A percentile compares a stretch with the other conserved stretches of the same genome.
These are phyloP conservation scores for Bombus terrestris DNA, from an alignment of 1,140 invertebrate species.

Conservation along the genomic window DNA sequence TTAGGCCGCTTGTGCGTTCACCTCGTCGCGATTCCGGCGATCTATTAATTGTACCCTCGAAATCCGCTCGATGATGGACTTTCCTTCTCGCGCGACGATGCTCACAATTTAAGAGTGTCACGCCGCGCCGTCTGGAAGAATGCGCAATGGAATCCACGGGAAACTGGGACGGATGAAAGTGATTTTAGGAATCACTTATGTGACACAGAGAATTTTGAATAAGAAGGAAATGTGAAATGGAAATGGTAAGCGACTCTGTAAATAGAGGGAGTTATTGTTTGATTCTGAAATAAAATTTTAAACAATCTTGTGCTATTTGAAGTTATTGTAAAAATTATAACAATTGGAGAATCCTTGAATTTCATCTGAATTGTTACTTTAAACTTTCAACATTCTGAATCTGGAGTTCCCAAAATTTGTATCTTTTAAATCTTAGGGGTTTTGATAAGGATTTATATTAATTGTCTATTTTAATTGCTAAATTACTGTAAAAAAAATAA, in stretches of 20 bases:
- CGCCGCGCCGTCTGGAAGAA: slow-evolving; percentile 12
- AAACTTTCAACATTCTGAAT: too few relatives aligned
- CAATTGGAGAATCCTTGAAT: too few relatives aligned
- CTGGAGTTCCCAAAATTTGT: too few relatives aligned
- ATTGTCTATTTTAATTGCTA: too few relatives aligned
- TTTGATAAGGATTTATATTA: too few relatives aligned
- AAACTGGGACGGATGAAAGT: slow-evolving; percentile 6
- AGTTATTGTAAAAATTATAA: too few relatives aligned
- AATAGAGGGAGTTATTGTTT: neutral
- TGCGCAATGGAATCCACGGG: neutral
- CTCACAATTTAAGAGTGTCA: neutral
- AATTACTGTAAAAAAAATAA: too few relatives aligned
- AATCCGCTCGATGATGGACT: slow-evolving; percentile 18
- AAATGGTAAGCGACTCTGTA: neutral
- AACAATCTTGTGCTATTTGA: too few relatives aligned
- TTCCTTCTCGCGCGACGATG: neutral
- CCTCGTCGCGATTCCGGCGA: neutral
- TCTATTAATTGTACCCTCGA: neutral
- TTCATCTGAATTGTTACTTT: too few relatives aligned
- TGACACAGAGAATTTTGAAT: neutral
- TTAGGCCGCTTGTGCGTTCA: slow-evolving; percentile 38
- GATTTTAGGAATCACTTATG: neutral
- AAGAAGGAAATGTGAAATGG: neutral
- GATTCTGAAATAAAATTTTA: neutral
- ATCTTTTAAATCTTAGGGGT: too few relatives aligned